A percentile compares a stretch with the other conserved stretches of the same genome.
phyloP scores from a whole-genome alignment of 2,797 vertebrate genomes.

The Iguana delicatissima region DNA sequence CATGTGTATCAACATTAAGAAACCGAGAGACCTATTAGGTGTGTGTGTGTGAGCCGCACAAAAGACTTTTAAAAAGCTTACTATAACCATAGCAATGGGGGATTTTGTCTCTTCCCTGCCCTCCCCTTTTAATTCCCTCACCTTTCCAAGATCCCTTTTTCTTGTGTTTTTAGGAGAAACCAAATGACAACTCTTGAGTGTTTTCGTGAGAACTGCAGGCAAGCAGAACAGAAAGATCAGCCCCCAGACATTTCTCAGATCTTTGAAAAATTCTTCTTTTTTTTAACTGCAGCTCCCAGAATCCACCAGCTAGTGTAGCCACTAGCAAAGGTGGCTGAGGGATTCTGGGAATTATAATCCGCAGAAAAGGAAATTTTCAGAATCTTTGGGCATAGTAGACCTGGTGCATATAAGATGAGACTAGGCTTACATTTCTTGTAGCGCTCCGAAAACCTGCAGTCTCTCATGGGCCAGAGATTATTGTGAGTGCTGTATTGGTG shows the following conservation, averaged over 20 bases:
- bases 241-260: not conserved
- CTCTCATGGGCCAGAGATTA: not conserved
- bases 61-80: slow-evolving; percentile 56
- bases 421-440: rapidly evolving
- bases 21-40: slow-evolving; percentile 18
- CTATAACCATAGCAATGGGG: not conserved
- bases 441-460: not conserved
- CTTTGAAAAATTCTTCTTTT: no score
- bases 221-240: not conserved
- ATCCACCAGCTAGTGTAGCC: no score
- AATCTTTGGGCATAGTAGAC: not conserved
- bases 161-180: not conserved
- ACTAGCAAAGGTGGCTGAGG: no score
- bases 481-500: no score
- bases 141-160: not conserved
- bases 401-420: not conserved
- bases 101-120: slow-evolving; percentile 3
- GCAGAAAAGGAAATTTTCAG: no score
- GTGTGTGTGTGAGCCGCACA: slow-evolving; percentile 23
- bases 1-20: slow-evolving; percentile 37
- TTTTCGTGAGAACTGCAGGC: not conserved
- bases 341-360: no score
- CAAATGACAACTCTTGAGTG: not conserved
- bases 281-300: no score
- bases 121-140: not conserved